phyloP scores from a whole-genome alignment of 2,888 invertebrate species.

The Galerucella nymphaeae region DNA sequence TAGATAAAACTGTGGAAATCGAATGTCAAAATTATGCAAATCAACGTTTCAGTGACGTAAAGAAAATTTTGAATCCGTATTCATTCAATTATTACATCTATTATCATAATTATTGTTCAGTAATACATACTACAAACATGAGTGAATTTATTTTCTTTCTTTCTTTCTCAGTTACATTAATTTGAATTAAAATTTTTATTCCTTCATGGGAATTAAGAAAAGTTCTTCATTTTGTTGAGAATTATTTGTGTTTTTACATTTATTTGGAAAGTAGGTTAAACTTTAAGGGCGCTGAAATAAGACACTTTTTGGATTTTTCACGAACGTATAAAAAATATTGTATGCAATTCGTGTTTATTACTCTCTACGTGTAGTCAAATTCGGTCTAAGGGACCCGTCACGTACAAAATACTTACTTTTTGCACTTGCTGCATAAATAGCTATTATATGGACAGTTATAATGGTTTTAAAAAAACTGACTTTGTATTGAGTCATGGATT shows the following conservation, averaged over 20 bases:
- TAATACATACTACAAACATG: not conserved
- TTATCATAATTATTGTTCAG: constrained; percentile 4
- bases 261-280: too few relatives aligned
- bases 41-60: not conserved
- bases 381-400: too few relatives aligned
- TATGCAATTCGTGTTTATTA: too few relatives aligned
- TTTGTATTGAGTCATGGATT: not conserved
- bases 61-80: not conserved
- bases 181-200: not conserved
- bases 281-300: too few relatives aligned
- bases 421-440: too few relatives aligned
- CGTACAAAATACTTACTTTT: too few relatives aligned
- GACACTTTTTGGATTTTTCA: too few relatives aligned
- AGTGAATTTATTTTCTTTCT: too few relatives aligned
- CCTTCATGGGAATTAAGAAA: not conserved
- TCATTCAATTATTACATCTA: not conserved
- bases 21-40: constrained; percentile 4
- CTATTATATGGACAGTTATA: too few relatives aligned
- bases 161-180: not conserved
- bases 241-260: not conserved
- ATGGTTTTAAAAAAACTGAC: too few relatives aligned
- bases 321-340: too few relatives aligned
- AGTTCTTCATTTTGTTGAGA: not conserved
- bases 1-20: not conserved
- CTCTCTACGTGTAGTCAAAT: too few relatives aligned